Evolutionary conservation across 1,140 invertebrate genomes (phyloP).

Genomic region (Phthorimaea operculella): DNA sequence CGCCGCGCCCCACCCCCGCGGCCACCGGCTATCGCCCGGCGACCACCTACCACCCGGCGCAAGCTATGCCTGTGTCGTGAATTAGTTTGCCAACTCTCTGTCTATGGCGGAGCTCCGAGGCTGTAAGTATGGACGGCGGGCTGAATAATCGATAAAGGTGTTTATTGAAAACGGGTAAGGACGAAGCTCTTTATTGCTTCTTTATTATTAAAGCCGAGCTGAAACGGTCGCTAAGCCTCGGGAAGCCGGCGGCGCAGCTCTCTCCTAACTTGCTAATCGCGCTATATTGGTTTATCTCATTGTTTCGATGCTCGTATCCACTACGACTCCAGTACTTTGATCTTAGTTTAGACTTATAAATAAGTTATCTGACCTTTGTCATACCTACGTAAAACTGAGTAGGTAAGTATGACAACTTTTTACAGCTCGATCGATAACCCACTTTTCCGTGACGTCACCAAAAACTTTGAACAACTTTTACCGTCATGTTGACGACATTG

Average conservation of each 20-base stretch:
- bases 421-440: no score
- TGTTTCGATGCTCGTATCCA: no score
- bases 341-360: no score
- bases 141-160: slow-evolving; percentile 68
- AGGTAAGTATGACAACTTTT: no score
- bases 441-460: no score
- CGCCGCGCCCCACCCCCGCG: slow-evolving; percentile 17
- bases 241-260: neutral
- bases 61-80: slow-evolving; percentile 65
- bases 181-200: slow-evolving; percentile 61
- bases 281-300: neutral
- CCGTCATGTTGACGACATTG: no score
- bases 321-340: no score
- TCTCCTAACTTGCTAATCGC: neutral
- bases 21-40: slow-evolving; percentile 52
- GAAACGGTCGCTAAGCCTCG: slow-evolving; percentile 18
- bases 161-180: slow-evolving; percentile 68
- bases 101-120: slow-evolving; percentile 61
- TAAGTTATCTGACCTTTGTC: no score
- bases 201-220: slow-evolving; percentile 55
- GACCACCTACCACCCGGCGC: slow-evolving; percentile 53
- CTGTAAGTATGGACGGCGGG: slow-evolving; percentile 65
- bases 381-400: no score
- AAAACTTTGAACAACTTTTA: no score
- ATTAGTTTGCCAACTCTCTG: slow-evolving; percentile 67